Evolutionary conservation across 2,113 vertebrate genomes (phyloP), one percentile per base, ranked within the genome.

Genomic region (Alosa alosa): DNA sequence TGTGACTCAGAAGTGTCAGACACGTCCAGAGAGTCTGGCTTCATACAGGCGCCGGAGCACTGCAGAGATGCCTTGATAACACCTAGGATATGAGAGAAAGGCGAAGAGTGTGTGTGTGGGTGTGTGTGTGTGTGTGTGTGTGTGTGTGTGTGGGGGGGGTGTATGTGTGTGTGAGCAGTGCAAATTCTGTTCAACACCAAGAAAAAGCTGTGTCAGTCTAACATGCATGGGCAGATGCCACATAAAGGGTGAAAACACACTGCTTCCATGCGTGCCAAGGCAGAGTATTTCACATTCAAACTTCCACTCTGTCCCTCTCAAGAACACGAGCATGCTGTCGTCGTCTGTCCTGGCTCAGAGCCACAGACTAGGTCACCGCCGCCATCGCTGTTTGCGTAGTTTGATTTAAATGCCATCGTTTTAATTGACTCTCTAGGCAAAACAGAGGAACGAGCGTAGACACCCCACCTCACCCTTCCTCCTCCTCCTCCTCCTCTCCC

Each of bases 401-500:
- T 39, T 78, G 4, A 78, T 78, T 78, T 39, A 78, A 78, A 78
- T 78, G 72, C 72, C 72, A 78, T 78, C 36, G 31, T 78, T 78
- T 78, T 39, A 78, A 78, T 78, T 78, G 72, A 78, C 72, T 78
- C 25, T 78, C 72, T 39, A 15, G 72, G 72, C 31, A 39, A 78
- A 78, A 78, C 72, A 78, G 72, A 78, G 72, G 72, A 36, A 39
- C 3, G 72, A 31, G 25, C 11, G 36, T 36, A 78, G 72, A 39
- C 64, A 72, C 4, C 72, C 25, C 15, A 0, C 31, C 13, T 25
- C 64, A 9, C 64, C 25, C 9, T n/a, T 7, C 10, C 25, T n/a
- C 9, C 31, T 31, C 31, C 31, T 31, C 64, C 64, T 22, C 20
- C 60, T 9, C 9, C 31, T 11, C 72, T 36, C 13, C 31, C 64